Evolutionary conservation across 2,797 vertebrate species (phyloP), one percentile per base, ranked within the genome.

Genomic region (Crocidura indochinensis): DNA sequence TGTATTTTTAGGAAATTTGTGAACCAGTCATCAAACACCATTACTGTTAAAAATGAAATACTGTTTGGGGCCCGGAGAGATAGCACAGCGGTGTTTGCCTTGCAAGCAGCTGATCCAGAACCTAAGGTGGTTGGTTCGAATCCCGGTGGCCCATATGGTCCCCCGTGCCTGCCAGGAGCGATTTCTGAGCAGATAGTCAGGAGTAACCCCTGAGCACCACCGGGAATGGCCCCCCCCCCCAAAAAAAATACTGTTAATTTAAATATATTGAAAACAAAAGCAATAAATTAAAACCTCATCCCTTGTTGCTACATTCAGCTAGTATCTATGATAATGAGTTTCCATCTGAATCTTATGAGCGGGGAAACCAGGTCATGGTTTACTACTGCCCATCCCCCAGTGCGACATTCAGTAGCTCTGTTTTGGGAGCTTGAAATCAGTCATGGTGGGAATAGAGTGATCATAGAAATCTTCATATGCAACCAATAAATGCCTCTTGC

Each of bases 1-100:
- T 67, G 91, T 65, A 74, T 91, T 60, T 93, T 87, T 53, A 92
- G 60, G 73, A 91, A 60, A 73, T 72, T 76, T 83, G 62, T 82
- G 49, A 91, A 46, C 2, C 64, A 62, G 27, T 46, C 77, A 47
- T 84, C 85, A 92, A 93, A 49, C 27, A 88, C 12, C 67, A 53
- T 29, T 29, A 69, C 46, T 53, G 69, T 76, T 29, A 72, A 77
- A 88, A 71, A 69, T 82, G 49, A 73, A 95, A 78, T 31, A 4
- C 73, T 26, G n/a, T n/a, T n/a, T n/a, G n/a, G n/a, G n/a, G n/a
- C n/a, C n/a, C n/a, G n/a, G n/a, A n/a, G n/a, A n/a, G n/a, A n/a
- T n/a, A n/a, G n/a, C n/a, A n/a, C n/a, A n/a, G n/a, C n/a, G n/a
- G n/a, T n/a, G n/a, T n/a, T n/a, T n/a, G n/a, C n/a, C n/a, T n/a